These are phyloP conservation scores for Hippocampus zosterae DNA, from an alignment of 2,113 vertebrate species.

Conservation along the genomic window DNA sequence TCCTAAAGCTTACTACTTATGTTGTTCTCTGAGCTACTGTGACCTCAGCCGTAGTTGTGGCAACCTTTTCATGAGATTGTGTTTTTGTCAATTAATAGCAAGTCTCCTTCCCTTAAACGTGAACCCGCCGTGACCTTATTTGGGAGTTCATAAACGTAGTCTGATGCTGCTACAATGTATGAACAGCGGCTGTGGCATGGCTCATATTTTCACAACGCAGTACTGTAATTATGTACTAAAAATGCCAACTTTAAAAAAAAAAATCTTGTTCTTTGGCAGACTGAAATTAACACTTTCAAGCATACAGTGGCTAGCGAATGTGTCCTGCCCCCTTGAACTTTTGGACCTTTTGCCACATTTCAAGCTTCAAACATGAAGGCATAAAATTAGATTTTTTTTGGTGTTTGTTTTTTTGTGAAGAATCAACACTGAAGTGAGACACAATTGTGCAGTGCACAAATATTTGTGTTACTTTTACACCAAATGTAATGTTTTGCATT, in stretches of 20 bases:
- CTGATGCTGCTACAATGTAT: slow-evolving; percentile 4
- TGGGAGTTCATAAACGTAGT: background rate
- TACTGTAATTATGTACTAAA: slow-evolving; percentile 41
- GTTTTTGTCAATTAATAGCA: slow-evolving; percentile 1
- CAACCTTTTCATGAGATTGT: background rate
- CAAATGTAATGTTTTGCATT: too few species aligned
- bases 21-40: background rate
- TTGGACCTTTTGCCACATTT: too few species aligned
- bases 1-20: background rate
- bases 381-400: too few species aligned
- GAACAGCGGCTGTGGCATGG: slow-evolving; percentile 8
- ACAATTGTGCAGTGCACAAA: too few species aligned
- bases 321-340: too few species aligned
- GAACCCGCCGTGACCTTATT: slow-evolving; percentile 44
- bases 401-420: too few species aligned
- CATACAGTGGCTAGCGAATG: background rate
- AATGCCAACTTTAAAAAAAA: slow-evolving; percentile 18
- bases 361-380: too few species aligned
- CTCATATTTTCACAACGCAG: slow-evolving; percentile 35
- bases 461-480: too few species aligned
- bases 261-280: background rate
- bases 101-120: slow-evolving; percentile 24
- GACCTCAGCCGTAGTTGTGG: background rate
- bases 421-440: too few species aligned
- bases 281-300: background rate